Evolutionary conservation across 2,888 invertebrate genomes (phyloP).

Genomic region (Polymixis lichenea): DNA sequence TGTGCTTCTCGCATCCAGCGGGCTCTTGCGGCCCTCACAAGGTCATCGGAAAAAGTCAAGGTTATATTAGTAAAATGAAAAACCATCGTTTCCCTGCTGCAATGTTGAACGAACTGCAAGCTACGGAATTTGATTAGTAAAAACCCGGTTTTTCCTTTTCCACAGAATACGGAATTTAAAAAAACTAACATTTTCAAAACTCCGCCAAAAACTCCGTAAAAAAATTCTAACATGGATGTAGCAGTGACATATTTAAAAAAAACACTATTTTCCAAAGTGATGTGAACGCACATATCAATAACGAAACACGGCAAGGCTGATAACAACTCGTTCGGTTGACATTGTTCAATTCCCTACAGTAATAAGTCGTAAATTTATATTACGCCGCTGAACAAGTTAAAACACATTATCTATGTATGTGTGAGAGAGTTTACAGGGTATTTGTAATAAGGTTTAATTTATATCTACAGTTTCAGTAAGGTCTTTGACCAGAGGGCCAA

Average conservation of each 20-base stretch:
- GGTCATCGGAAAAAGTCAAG: no score
- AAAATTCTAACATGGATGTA: background rate
- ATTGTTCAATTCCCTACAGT: conserved; percentile 78
- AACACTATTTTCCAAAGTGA: conserved; percentile 3
- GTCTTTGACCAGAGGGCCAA: background rate
- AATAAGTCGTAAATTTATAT: conserved; percentile 82
- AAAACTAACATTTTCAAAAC: no score
- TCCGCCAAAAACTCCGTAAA: background rate
- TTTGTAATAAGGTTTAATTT: conserved; percentile 42
- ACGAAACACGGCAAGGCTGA: conserved; percentile 55
- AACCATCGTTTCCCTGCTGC: no score
- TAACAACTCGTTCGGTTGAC: conserved; percentile 72
- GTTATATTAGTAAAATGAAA: background rate
- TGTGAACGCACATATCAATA: conserved; percentile 49
- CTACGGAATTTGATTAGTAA: background rate
- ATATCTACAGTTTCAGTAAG: conserved; percentile 2
- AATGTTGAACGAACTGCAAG: no score
- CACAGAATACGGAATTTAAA: background rate
- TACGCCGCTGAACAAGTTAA: conserved; percentile 66
- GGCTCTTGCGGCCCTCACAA: no score
- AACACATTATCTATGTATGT: conserved; percentile 55
- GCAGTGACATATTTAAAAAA: conserved; percentile 27
- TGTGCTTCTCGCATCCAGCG: no score
- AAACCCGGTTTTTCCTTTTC: no score
- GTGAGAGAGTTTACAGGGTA: conserved; percentile 30